phyloP scores from a whole-genome alignment of 1,140 invertebrate genomes.

The Drosophila pallidifrons region DNA sequence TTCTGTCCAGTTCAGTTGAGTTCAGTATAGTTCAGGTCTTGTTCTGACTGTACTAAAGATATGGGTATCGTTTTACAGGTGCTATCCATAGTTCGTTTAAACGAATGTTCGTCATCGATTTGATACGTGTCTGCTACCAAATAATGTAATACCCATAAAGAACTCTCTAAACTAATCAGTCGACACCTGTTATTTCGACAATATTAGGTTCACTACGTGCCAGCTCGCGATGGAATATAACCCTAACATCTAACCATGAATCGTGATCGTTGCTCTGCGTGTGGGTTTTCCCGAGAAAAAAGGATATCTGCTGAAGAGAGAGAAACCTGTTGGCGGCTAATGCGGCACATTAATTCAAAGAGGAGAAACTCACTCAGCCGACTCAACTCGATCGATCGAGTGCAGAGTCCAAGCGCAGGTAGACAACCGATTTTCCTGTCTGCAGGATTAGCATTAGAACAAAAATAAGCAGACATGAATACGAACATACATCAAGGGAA shows the following conservation, averaged over 20 bases:
- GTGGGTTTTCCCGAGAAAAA: slow-evolving; percentile 41
- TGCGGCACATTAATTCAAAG: slow-evolving; percentile 73
- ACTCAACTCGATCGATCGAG: slow-evolving; percentile 17
- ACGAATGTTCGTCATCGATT: slow-evolving; percentile 57
- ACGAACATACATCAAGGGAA: slow-evolving; percentile 9
- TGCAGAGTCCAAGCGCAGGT: slow-evolving; percentile 38
- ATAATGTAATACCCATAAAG: slow-evolving; percentile 32
- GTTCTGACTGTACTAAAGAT: slow-evolving; percentile 33
- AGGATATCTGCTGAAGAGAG: slow-evolving; percentile 35
- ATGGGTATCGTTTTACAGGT: slow-evolving; percentile 26
- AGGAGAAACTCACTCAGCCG: slow-evolving; percentile 46
- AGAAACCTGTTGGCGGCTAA: slow-evolving; percentile 70
- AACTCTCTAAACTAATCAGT: slow-evolving; percentile 67
- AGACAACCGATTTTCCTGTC: slow-evolving; percentile 59
- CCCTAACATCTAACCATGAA: slow-evolving; percentile 24
- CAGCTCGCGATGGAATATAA: slow-evolving; percentile 32
- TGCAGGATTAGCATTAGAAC: slow-evolving; percentile 72
- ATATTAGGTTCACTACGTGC: slow-evolving; percentile 60
- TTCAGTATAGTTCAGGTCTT: neutral
- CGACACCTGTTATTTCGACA: slow-evolving; percentile 78
- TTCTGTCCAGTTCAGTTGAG: slow-evolving; percentile 19
- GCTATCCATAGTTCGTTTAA: slow-evolving; percentile 1
- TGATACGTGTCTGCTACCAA: slow-evolving; percentile 62
- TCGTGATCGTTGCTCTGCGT: slow-evolving; percentile 12
- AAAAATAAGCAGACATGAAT: slow-evolving; percentile 3